Conservation (phyloP, 2,888 invertebrate species). For the Diarsia dahlii region DNA sequence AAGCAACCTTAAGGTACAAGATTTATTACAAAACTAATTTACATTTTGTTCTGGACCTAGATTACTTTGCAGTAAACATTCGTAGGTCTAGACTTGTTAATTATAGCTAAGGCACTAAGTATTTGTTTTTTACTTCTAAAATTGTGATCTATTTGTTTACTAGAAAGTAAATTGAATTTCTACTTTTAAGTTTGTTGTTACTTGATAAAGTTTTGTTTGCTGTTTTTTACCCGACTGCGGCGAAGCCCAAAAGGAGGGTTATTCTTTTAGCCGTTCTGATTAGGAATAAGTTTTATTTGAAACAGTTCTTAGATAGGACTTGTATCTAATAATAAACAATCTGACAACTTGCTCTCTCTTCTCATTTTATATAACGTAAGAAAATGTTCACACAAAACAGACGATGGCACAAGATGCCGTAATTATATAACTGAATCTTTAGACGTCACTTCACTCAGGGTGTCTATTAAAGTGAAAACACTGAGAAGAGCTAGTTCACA, state of each 20-base stretch:
- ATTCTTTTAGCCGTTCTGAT: not conserved
- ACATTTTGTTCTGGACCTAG: conserved; percentile 19
- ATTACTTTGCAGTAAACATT: conserved; percentile 38
- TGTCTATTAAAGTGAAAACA: not conserved
- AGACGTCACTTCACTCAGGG: not conserved
- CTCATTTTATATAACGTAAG: not conserved
- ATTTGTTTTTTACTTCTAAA: conserved; percentile 8
- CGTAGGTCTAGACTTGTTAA: conserved; percentile 54
- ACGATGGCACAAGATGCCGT: not conserved
- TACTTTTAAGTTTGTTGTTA: not conserved
- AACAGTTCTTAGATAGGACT: not conserved
- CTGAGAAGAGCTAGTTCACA: not conserved
- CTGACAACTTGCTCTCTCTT: no score
- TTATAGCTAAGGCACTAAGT: conserved; percentile 20
- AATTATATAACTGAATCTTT: no score
- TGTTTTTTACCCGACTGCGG: no score
- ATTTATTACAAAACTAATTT: conserved; percentile 42
- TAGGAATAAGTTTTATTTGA: not conserved
- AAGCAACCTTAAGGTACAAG: not conserved
- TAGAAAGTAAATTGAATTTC: conserved; percentile 36
- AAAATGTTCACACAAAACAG: not conserved
- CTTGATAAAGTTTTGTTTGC: conserved; percentile 10
- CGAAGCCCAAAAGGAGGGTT: no score
- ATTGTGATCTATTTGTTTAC: conserved; percentile 45
- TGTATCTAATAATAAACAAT: not conserved